phyloP scores from a whole-genome alignment of 2,113 vertebrate genomes.

The Pseudopipra pipra region DNA sequence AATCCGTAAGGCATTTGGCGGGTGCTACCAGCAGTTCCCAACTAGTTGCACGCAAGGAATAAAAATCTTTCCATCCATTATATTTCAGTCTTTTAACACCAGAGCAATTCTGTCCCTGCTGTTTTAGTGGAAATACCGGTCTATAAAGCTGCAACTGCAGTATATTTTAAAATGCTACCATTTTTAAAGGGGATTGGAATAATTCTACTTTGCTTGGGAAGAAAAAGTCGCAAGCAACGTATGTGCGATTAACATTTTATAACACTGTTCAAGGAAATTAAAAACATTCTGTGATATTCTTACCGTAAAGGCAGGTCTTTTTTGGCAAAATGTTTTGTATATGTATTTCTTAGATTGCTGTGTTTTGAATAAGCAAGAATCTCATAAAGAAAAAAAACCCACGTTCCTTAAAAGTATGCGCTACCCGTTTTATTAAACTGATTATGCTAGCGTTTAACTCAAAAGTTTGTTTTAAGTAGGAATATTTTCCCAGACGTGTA shows the following conservation, averaged over 20 bases:
- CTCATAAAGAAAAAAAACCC: conserved; percentile 51
- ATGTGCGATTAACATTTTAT: conserved; percentile 63
- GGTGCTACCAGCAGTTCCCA: conserved; percentile 37
- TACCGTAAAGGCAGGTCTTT: background rate
- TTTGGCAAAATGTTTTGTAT: conserved; percentile 58
- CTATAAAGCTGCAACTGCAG: conserved; percentile 49
- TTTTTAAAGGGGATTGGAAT: conserved; percentile 40
- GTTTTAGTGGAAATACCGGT: conserved; percentile 69
- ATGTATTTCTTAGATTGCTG: conserved; percentile 59
- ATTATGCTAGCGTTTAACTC: conserved; percentile 44
- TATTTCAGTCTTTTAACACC: conserved; percentile 60
- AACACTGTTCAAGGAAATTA: conserved; percentile 73
- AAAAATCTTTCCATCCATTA: conserved; percentile 62
- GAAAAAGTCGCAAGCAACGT: conserved; percentile 42
- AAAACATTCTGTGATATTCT: conserved; percentile 70
- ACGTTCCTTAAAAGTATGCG: conserved; percentile 57
- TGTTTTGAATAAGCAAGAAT: conserved; percentile 71
- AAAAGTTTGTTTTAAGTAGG: conserved; percentile 52
- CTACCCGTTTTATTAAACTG: conserved; percentile 59
- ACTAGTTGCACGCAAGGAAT: conserved; percentile 32
- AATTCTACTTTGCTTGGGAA: conserved; percentile 69
- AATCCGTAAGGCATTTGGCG: background rate
- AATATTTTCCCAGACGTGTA: conserved; percentile 67
- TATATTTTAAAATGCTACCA: conserved; percentile 52
- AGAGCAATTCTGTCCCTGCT: conserved; percentile 56